Evolutionary conservation across 2,888 invertebrate species (phyloP), one percentile per base, ranked within the genome.

Genomic region (Ceriagrion tenellum): DNA sequence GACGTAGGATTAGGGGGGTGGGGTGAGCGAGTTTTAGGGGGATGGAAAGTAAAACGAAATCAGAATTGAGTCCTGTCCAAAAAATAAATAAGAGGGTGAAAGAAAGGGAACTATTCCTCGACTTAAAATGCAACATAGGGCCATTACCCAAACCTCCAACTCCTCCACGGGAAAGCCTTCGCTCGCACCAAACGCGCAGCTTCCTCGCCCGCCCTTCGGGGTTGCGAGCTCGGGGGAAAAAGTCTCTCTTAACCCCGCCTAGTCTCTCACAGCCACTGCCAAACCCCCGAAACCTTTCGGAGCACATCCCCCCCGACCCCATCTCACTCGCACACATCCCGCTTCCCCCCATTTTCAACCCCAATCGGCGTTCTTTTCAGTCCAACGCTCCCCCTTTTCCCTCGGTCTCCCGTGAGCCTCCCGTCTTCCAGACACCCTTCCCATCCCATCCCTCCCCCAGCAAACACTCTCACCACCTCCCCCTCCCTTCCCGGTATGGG

Each of bases 391-490:
- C 89, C 26, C 55, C 26, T 55, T 18, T 6, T n/a, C 95, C 96
- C 96, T 96, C 95, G 96, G 96, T 96, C 96, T 96, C 96, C 96
- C 96, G 96, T 96, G 95, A 96, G 95, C 95, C 95, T 96, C 96
- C 96, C 95, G 95, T 95, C 96, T 96, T 95, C 95, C 95, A 95
- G 95, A 95, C 91, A 55, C 91, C 93, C 95, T 95, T 95, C 55
- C 95, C 93, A 56, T 59, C 91, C 93, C 95, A 95, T 91, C 91
- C 47, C 47, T 47, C 47, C 95, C 74, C 81, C 81, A 6, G 12
- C 12, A 10, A 30, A 69, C 12, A 90, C 95, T 56, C 90, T 89
- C 55, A 81, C 95, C n/a, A n/a, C n/a, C n/a, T n/a, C 55, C 56
- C 95, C 59, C 95, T 3, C 30, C 47, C 47, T 30, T 55, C 89